Evolutionary conservation across 2,113 vertebrate genomes (phyloP), one percentile per base, ranked within the genome.

Genomic region (Loxodonta africana): DNA sequence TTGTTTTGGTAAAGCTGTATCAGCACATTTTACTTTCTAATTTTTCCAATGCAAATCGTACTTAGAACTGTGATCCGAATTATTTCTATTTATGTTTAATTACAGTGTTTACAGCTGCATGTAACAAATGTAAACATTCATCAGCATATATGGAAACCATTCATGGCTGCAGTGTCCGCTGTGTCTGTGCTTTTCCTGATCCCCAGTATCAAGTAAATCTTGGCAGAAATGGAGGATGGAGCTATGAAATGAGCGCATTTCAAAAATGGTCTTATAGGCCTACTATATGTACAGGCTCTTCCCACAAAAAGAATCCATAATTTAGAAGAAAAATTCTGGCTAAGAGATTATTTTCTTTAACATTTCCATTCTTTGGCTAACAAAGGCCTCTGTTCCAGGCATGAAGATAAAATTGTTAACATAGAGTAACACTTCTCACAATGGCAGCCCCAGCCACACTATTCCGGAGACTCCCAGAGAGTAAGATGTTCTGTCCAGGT

Each of bases 1-100:
- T 97, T 97, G 74, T 95, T 96, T 37, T 78, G 60, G 69, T 98
- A 95, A 98, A 96, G 76, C 88, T 88, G 80, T 92, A 95, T 88
- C 81, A 74, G 95, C 97, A 86, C 81, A 94, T 96, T 95, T 90
- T 97, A 94, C 96, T 97, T 97, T 96, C 88, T 98, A 94, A 98
- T 98, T 98, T 96, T 97, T 97, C 60, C 60, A 97, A 95, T 95
- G 93, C 77, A 96, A 94, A 82, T 95, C 88, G 14, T 92, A 37
- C 91, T 88, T 88, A 93, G n/a, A 86, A 92, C 57, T 60, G 53
- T 96, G 95, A 88, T 97, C 91, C 95, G 74, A 94, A 90, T 93
- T 95, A 12, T 77, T 97, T 63, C 86, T 96, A 88, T 90, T 95
- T 94, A 67, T 92, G 89, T 88, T 95, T 98, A 65, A 97, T 96